Conservation (phyloP, 2,888 invertebrate genomes). For the Pheosia gnoma region DNA sequence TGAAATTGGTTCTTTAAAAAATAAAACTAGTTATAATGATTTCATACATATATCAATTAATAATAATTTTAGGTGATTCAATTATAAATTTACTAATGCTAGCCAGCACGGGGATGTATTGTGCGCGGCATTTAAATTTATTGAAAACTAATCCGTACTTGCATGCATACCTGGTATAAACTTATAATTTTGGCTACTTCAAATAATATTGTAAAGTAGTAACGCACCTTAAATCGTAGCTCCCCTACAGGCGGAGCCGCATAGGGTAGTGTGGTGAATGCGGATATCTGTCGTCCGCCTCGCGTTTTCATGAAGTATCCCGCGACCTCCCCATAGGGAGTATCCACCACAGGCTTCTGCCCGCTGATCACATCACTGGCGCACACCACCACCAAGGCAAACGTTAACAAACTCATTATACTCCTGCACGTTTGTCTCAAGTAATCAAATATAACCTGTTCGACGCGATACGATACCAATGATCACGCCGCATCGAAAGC, state of each 20-base stretch:
- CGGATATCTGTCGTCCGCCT: slow-evolving; percentile 82
- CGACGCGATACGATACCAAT: slow-evolving; percentile 29
- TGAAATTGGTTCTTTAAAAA: too few relatives aligned
- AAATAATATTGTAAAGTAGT: background rate
- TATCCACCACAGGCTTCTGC: slow-evolving; percentile 51
- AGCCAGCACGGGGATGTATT: too few relatives aligned
- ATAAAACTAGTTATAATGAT: too few relatives aligned
- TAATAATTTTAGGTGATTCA: too few relatives aligned
- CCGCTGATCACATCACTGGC: slow-evolving; percentile 43
- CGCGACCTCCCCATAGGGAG: slow-evolving; percentile 79
- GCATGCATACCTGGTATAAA: too few relatives aligned
- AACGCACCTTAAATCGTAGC: slow-evolving; percentile 85
- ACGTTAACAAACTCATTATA: slow-evolving; percentile 12
- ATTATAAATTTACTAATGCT: too few relatives aligned
- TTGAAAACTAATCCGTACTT: too few relatives aligned
- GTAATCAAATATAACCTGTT: slow-evolving; percentile 39
- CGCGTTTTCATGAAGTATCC: slow-evolving; percentile 83
- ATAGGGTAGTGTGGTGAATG: slow-evolving; percentile 86
- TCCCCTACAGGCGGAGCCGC: slow-evolving; percentile 85
- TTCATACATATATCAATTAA: too few relatives aligned
- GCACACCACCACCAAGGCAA: slow-evolving; percentile 24
- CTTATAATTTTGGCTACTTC: too few relatives aligned
- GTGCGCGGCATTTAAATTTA: too few relatives aligned
- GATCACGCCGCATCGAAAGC: slow-evolving; percentile 49
- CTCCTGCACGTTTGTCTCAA: slow-evolving; percentile 21